These are phyloP conservation scores for Coelopa pilipes DNA, from an alignment of 2,888 invertebrate species.

Conservation along the genomic window DNA sequence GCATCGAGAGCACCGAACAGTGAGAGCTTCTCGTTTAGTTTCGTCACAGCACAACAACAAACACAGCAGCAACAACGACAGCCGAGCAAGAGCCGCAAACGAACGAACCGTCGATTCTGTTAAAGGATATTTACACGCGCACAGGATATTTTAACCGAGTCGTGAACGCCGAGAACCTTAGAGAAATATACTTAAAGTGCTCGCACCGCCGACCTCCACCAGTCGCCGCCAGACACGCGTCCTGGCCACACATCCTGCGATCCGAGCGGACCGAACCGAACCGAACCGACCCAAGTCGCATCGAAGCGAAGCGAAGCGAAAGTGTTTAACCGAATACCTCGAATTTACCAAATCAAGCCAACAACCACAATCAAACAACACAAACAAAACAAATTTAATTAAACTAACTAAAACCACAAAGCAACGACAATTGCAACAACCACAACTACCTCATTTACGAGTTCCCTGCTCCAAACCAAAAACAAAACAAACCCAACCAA, in stretches of 20 bases:
- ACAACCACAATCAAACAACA: constrained; percentile 56
- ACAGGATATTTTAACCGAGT: constrained; percentile 43
- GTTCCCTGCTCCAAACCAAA: constrained; percentile 11
- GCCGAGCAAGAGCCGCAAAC: constrained; percentile 39
- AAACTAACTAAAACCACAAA: constrained; percentile 45
- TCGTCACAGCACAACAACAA: neutral
- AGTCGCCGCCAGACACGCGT: constrained; percentile 35
- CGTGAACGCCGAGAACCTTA: constrained; percentile 2
- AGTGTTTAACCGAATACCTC: constrained; percentile 52
- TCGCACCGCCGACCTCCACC: constrained; percentile 29
- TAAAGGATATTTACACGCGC: constrained; percentile 12
- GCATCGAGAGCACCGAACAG: constrained; percentile 52
- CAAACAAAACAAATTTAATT: constrained; percentile 19
- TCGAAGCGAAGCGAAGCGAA: neutral
- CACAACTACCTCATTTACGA: constrained; percentile 57
- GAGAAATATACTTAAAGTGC: constrained; percentile 33
- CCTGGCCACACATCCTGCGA: constrained; percentile 24
- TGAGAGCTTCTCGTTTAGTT: neutral
- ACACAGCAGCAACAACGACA: neutral
- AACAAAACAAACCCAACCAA: constrained; percentile 14
- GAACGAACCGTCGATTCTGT: constrained; percentile 10
- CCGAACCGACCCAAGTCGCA: no score
- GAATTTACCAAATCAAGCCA: constrained; percentile 43
- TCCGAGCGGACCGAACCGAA: neutral
- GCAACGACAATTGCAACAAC: neutral